phyloP scores from a whole-genome alignment of 2,113 vertebrate genomes.

The Rhabdornis inornatus region DNA sequence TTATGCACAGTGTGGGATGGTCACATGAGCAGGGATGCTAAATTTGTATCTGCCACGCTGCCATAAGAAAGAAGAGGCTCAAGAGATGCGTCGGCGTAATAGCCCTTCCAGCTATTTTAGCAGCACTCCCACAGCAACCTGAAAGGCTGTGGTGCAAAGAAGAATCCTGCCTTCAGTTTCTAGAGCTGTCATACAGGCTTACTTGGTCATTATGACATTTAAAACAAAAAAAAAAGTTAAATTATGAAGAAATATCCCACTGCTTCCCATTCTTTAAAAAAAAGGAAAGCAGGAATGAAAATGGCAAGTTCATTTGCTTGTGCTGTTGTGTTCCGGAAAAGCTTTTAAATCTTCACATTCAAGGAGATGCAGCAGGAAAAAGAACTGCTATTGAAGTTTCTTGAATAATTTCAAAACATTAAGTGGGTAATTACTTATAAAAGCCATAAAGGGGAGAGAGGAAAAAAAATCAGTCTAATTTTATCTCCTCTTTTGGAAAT shows the following conservation, averaged over 20 bases:
- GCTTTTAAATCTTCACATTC: slow-evolving; percentile 42
- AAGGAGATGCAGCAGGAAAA: slow-evolving; percentile 27
- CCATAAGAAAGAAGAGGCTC: not conserved
- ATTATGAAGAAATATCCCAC: not conserved
- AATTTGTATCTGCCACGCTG: not conserved
- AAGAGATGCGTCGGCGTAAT: not conserved
- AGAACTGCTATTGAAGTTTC: slow-evolving; percentile 14
- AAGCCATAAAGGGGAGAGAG: slow-evolving; percentile 1
- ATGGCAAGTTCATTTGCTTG: slow-evolving; percentile 22
- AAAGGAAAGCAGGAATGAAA: not conserved
- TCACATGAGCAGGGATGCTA: not conserved
- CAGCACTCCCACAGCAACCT: not conserved
- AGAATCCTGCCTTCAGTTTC: not conserved
- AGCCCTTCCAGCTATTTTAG: not conserved
- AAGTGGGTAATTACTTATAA: slow-evolving; percentile 62
- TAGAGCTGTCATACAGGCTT: not conserved
- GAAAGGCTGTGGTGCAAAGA: not conserved
- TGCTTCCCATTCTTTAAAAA: slow-evolving; percentile 32
- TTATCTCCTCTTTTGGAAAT: slow-evolving; percentile 37
- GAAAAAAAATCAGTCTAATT: not conserved
- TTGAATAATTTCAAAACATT: slow-evolving; percentile 45
- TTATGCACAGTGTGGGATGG: not conserved
- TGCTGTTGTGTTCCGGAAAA: slow-evolving; percentile 15
- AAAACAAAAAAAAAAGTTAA: not conserved
- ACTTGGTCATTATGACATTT: not conserved